These are phyloP conservation scores for Eucidaris tribuloides DNA, from an alignment of 35 echinoderm and acorn worm species.

Conservation along the genomic window DNA sequence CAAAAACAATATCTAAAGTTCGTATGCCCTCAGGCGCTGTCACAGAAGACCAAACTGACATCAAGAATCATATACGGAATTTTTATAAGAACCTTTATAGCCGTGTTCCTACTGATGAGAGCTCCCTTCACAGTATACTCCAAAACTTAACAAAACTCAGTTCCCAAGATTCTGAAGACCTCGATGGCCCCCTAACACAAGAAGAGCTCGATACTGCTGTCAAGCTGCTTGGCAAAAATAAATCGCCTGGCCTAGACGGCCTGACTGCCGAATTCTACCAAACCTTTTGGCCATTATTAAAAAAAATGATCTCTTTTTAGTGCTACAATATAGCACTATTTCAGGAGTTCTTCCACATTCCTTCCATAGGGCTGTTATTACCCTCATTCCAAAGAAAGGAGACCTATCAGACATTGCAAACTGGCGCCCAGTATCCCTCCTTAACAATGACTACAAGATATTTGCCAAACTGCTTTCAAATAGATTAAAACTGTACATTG, in stretches of 20 bases:
- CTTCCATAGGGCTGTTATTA: slow-evolving; percentile 17
- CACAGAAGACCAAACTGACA: slow-evolving; percentile 14
- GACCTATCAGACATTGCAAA: slow-evolving; percentile 27
- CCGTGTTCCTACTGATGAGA: not conserved
- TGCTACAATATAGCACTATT: not conserved
- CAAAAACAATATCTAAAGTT: not conserved
- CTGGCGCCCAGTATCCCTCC: slow-evolving; percentile 18
- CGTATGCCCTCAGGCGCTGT: not conserved
- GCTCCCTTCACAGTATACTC: not conserved
- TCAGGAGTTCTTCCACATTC: not conserved
- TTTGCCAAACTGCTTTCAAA: not conserved
- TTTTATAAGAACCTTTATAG: slow-evolving; percentile 4
- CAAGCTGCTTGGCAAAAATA: not conserved
- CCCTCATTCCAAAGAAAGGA: slow-evolving; percentile 31
- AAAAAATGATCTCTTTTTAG: too few relatives aligned
- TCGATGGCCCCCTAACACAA: not conserved
- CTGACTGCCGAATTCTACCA: slow-evolving; percentile 2
- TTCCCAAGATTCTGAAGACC: not conserved
- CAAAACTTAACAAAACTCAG: not conserved
- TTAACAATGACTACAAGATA: not conserved
- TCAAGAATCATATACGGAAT: not conserved
- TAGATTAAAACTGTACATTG: not conserved
- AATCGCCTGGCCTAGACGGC: slow-evolving; percentile 8
- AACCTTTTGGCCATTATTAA: not conserved
- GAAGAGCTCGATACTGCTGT: not conserved